Evolutionary conservation across 2,888 invertebrate species (phyloP).

Genomic region (Scotopteryx bipunctaria): DNA sequence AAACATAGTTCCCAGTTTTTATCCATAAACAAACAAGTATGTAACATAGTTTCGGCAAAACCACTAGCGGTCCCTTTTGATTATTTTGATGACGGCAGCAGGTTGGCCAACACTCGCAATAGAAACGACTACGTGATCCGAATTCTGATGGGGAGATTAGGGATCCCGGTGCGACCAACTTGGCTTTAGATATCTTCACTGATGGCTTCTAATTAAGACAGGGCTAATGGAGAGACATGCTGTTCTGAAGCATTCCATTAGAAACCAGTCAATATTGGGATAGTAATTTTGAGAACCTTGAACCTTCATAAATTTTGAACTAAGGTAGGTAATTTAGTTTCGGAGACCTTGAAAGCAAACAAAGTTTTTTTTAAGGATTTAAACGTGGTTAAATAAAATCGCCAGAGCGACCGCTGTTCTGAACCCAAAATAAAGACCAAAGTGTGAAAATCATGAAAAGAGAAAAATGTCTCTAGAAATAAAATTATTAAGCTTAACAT

Average conservation of each 20-base stretch:
- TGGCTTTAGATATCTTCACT: constrained; percentile 61
- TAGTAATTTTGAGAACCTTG: constrained; percentile 2
- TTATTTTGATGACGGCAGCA: constrained; percentile 61
- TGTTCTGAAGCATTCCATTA: constrained; percentile 31
- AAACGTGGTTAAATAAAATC: too few relatives aligned
- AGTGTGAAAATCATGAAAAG: too few relatives aligned
- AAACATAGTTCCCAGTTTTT: constrained; percentile 1
- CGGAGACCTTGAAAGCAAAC: too few relatives aligned
- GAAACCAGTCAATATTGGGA: constrained; percentile 20
- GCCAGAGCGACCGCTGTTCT: too few relatives aligned
- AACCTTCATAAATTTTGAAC: not conserved
- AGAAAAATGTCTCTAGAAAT: too few relatives aligned
- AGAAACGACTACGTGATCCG: constrained; percentile 73
- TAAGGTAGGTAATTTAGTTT: too few relatives aligned
- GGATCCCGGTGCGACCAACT: constrained; percentile 58
- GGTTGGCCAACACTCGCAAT: constrained; percentile 63
- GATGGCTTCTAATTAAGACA: constrained; percentile 68
- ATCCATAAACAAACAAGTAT: constrained; percentile 17
- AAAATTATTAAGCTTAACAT: too few relatives aligned
- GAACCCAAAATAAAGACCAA: too few relatives aligned
- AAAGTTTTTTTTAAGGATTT: too few relatives aligned
- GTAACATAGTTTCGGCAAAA: constrained; percentile 21
- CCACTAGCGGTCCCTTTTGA: constrained; percentile 47
- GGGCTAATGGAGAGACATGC: constrained; percentile 66
- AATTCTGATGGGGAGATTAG: constrained; percentile 70